Evolutionary conservation across 2,888 invertebrate genomes (phyloP).

Genomic region (Acanthopleura granulata): DNA sequence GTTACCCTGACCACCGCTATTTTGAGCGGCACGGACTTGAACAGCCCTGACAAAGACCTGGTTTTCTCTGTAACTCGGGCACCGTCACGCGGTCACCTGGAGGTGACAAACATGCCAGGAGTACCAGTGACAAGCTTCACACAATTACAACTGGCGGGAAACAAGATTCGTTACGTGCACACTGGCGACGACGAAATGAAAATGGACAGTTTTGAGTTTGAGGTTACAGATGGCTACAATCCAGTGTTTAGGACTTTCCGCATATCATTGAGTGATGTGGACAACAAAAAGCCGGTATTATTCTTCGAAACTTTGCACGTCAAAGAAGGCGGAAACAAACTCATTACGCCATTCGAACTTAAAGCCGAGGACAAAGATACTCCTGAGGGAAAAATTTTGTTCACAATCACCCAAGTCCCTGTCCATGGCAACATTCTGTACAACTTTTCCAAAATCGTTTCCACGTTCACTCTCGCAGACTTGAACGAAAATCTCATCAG

Average conservation of each 20-base stretch:
- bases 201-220: conserved; percentile 69
- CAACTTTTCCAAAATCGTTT: conserved; percentile 54
- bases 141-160: conserved; percentile 66
- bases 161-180: conserved; percentile 67
- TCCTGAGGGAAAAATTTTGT: conserved; percentile 49
- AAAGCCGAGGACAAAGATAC: conserved; percentile 67
- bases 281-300: conserved; percentile 67
- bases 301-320: conserved; percentile 60
- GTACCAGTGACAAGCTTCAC: conserved; percentile 63
- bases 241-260: conserved; percentile 63
- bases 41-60: conserved; percentile 62
- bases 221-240: conserved; percentile 68
- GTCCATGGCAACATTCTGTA: conserved; percentile 62
- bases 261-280: conserved; percentile 66
- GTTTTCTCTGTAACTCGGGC: conserved; percentile 64
- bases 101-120: conserved; percentile 57
- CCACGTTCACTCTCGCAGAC: conserved; percentile 64
- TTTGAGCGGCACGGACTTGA: conserved; percentile 64
- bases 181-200: conserved; percentile 63
- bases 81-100: conserved; percentile 64
- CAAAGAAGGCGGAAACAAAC: conserved; percentile 62
- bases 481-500: conserved; percentile 61
- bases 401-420: conserved; percentile 64
- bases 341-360: conserved; percentile 68
- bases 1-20: conserved; percentile 64